Percentiles rank a stretch among this genome's conserved stretches.
phyloP scores from a whole-genome alignment of 2,888 invertebrate species.

The Rhagium mordax region DNA sequence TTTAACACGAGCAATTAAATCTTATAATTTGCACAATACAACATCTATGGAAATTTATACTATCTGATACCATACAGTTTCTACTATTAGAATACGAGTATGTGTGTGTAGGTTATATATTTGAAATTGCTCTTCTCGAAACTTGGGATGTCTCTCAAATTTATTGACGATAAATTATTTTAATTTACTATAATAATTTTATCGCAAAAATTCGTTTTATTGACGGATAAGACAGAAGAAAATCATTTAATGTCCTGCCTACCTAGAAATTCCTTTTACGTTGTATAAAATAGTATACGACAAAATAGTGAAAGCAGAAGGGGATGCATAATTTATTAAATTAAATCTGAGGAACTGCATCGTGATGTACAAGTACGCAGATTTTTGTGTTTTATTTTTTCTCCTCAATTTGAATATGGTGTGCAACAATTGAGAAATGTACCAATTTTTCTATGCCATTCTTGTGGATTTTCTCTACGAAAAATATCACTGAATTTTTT shows the following conservation, averaged over 20 bases:
- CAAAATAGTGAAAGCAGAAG: no score
- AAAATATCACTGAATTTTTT: no score
- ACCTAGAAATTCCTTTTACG: neutral
- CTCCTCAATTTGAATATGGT: no score
- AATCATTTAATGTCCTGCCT: neutral
- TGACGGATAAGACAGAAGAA: neutral
- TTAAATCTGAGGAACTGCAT: no score
- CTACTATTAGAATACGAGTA: slow-evolving; percentile 21
- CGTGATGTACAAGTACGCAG: no score
- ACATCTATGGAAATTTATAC: slow-evolving; percentile 34
- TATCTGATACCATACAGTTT: slow-evolving; percentile 32
- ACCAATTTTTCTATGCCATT: no score
- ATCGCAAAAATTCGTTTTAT: neutral
- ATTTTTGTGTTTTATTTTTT: no score
- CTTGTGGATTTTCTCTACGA: no score
- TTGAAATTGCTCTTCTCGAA: slow-evolving; percentile 21
- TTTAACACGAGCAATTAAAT: slow-evolving; percentile 35
- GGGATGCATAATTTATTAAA: no score
- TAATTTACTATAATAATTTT: slow-evolving; percentile 7
- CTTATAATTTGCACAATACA: slow-evolving; percentile 39
- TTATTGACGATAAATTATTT: slow-evolving; percentile 16
- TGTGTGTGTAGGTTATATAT: slow-evolving; percentile 21
- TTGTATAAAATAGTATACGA: no score
- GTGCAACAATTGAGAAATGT: no score
- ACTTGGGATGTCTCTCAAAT: neutral